phyloP scores from a whole-genome alignment of 2,113 vertebrate genomes.

The Cheirogaleus medius region DNA sequence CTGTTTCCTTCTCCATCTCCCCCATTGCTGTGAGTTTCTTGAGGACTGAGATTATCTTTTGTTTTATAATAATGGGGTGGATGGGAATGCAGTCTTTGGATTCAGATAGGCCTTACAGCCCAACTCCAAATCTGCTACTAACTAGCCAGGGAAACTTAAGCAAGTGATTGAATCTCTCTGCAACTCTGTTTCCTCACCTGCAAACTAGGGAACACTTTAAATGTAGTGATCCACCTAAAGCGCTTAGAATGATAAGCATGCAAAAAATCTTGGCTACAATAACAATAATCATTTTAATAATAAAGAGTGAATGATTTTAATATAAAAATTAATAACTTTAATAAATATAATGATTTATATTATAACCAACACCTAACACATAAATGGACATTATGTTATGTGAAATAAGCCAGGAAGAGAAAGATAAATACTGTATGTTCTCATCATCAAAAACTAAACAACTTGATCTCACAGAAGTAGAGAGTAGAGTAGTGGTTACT shows the following conservation, averaged over 20 bases:
- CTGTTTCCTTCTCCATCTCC: conserved; percentile 9
- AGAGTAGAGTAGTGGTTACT: not conserved
- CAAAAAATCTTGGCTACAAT: not conserved
- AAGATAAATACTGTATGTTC: not conserved
- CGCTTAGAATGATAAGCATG: not conserved
- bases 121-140: conserved; percentile 4
- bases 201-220: not conserved
- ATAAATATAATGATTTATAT: not conserved
- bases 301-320: not conserved
- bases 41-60: not conserved
- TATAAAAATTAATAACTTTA: not conserved
- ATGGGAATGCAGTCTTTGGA: not conserved
- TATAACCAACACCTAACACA: not conserved
- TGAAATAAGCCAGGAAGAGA: not conserved
- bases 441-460: not conserved
- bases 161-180: not conserved
- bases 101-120: not conserved
- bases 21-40: not conserved
- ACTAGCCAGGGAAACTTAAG: not conserved
- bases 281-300: not conserved
- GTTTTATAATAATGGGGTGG: not conserved
- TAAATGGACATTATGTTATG: not conserved
- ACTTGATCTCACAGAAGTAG: not conserved
- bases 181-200: not conserved
- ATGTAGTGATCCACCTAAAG: not conserved